Evolutionary conservation across 2,888 invertebrate species (phyloP).

Genomic region (Macaria notata): DNA sequence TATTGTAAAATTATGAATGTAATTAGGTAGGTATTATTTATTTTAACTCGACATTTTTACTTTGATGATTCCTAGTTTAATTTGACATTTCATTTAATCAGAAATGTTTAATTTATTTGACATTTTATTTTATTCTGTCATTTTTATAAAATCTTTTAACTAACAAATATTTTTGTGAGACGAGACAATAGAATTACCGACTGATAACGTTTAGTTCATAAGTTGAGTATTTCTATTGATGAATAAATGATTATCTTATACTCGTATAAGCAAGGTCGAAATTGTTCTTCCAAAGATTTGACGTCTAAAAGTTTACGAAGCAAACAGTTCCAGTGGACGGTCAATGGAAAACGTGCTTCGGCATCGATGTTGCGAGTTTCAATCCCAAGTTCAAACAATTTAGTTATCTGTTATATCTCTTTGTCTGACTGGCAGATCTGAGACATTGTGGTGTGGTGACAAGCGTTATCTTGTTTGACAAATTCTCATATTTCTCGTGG

Average conservation of each 20-base stretch:
- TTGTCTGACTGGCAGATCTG: conserved; percentile 11
- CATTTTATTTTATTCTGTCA: too few relatives aligned
- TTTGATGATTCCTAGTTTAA: too few relatives aligned
- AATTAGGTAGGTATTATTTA: too few relatives aligned
- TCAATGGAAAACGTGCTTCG: conserved; percentile 16
- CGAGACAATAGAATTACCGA: too few relatives aligned
- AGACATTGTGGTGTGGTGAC: conserved; percentile 14
- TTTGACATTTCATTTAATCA: too few relatives aligned
- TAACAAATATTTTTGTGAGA: neutral
- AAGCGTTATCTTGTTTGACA: conserved; percentile 25
- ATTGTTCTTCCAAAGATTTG: neutral
- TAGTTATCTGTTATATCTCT: conserved; percentile 18
- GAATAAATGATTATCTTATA: neutral
- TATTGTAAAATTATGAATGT: too few relatives aligned
- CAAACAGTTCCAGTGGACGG: conserved; percentile 1
- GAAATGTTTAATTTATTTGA: too few relatives aligned
- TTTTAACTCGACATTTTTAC: too few relatives aligned
- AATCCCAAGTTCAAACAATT: conserved; percentile 16
- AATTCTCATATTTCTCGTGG: conserved; percentile 34
- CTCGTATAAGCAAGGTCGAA: conserved; percentile 3
- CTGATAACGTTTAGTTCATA: too few relatives aligned
- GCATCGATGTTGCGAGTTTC: conserved; percentile 8
- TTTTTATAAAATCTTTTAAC: too few relatives aligned
- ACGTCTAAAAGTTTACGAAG: neutral
- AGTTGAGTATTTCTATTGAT: too few relatives aligned